Conservation (phyloP, 2,888 invertebrate genomes). For the Gymnosoma rotundatum region DNA sequence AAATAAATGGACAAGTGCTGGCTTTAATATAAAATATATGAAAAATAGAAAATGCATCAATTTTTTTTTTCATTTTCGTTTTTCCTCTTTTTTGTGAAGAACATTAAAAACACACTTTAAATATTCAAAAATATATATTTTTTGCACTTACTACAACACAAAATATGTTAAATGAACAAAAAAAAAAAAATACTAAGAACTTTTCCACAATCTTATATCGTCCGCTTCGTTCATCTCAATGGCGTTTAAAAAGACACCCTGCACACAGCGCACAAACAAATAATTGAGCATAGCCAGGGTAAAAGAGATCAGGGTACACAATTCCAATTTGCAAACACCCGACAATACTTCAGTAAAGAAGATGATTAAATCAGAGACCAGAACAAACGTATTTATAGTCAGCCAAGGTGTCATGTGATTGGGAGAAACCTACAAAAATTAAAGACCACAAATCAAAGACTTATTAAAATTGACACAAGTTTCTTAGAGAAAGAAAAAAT, state of each 20-base stretch:
- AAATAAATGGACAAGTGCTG: not conserved
- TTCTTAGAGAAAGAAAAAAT: not conserved
- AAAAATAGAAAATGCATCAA: too few relatives aligned
- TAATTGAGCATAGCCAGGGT: slow-evolving; percentile 65
- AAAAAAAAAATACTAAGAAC: slow-evolving; percentile 16
- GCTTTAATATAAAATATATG: too few relatives aligned
- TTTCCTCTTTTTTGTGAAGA: too few relatives aligned
- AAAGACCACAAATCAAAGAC: slow-evolving; percentile 7
- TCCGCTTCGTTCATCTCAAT: slow-evolving; percentile 72
- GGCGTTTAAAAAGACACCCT: slow-evolving; percentile 73
- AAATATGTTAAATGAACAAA: not conserved
- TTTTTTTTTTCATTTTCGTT: too few relatives aligned
- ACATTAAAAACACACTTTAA: not conserved
- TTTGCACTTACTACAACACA: slow-evolving; percentile 22
- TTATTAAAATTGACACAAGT: slow-evolving; percentile 6
- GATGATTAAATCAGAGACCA: slow-evolving; percentile 73
- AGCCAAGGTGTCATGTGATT: slow-evolving; percentile 74
- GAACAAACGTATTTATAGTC: slow-evolving; percentile 72
- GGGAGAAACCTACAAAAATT: slow-evolving; percentile 74
- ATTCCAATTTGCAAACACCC: slow-evolving; percentile 72
- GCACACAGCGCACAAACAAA: slow-evolving; percentile 74
- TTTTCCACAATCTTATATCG: slow-evolving; percentile 71
- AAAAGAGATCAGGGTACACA: slow-evolving; percentile 70
- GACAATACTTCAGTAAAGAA: slow-evolving; percentile 73
- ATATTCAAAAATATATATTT: slow-evolving; percentile 9